Percentiles rank a stretch among this genome's conserved stretches.
phyloP scores from a whole-genome alignment of 2,888 invertebrate genomes.

The Euzophera pinguis region DNA sequence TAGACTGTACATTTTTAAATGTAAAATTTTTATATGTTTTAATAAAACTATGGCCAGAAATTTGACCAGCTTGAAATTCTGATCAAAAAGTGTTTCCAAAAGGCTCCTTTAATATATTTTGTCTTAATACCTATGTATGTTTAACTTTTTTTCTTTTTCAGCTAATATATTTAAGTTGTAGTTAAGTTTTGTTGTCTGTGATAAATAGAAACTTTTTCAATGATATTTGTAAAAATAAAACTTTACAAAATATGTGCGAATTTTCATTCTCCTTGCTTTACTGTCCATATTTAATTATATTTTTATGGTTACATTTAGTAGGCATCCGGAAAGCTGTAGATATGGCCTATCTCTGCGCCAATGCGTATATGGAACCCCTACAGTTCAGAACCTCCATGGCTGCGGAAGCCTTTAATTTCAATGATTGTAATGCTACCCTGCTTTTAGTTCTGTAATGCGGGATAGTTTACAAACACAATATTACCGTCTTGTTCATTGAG shows the following conservation, averaged over 20 bases:
- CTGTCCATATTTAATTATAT: conserved; percentile 17
- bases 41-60: background rate
- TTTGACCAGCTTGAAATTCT: background rate
- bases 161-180: conserved; percentile 34
- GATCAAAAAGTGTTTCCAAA: background rate
- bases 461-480: too few species aligned
- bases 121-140: background rate
- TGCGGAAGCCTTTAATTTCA: too few species aligned
- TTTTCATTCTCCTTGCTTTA: conserved; percentile 48
- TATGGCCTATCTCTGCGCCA: too few species aligned
- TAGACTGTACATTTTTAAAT: background rate
- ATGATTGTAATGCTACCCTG: too few species aligned
- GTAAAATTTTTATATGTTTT: background rate
- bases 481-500: too few species aligned
- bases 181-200: conserved; percentile 66
- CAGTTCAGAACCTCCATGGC: too few species aligned
- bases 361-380: too few species aligned
- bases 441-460: too few species aligned
- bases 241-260: conserved; percentile 26
- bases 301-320: background rate
- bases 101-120: background rate
- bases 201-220: conserved; percentile 54
- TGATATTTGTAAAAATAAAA: conserved; percentile 43
- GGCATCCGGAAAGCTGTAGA: too few species aligned
- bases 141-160: conserved; percentile 16